Conservation (phyloP, 2,888 invertebrate species). For the Tiphia femorata region DNA sequence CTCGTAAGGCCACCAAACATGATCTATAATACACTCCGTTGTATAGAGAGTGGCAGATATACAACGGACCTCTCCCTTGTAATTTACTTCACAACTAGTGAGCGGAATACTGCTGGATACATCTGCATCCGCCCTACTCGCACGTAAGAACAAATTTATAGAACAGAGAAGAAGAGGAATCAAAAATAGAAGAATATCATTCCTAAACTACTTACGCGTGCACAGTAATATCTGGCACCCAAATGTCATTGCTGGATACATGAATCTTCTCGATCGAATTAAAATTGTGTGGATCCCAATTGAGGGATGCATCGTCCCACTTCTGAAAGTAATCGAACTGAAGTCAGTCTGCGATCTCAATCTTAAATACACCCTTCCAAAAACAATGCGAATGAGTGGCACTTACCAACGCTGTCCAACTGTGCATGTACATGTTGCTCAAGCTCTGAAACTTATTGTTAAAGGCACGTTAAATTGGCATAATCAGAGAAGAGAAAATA, state of each 20-base stretch:
- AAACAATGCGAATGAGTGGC: background rate
- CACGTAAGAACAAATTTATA: background rate
- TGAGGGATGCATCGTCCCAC: slow-evolving; percentile 79
- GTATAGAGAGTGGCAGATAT: slow-evolving; percentile 72
- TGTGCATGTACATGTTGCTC: too few species aligned
- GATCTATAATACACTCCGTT: slow-evolving; percentile 73
- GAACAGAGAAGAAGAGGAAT: background rate
- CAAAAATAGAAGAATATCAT: background rate
- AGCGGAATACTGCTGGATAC: slow-evolving; percentile 24
- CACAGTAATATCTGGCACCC: slow-evolving; percentile 81
- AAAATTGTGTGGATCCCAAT: slow-evolving; percentile 79
- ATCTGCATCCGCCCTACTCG: background rate
- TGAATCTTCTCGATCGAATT: slow-evolving; percentile 74
- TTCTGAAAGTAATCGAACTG: slow-evolving; percentile 62
- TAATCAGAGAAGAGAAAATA: too few species aligned
- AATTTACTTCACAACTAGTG: slow-evolving; percentile 70
- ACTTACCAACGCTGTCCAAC: slow-evolving; percentile 55
- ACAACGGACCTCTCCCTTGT: slow-evolving; percentile 74
- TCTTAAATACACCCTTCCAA: background rate
- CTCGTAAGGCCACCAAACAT: slow-evolving; percentile 77
- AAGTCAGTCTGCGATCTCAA: too few species aligned
- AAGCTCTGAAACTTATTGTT: too few species aligned
- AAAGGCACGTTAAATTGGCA: too few species aligned
- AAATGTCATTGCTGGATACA: slow-evolving; percentile 76
- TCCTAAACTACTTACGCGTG: slow-evolving; percentile 71